Evolutionary conservation across 2,113 vertebrate species (phyloP).

Genomic region (Anoplopoma fimbria): DNA sequence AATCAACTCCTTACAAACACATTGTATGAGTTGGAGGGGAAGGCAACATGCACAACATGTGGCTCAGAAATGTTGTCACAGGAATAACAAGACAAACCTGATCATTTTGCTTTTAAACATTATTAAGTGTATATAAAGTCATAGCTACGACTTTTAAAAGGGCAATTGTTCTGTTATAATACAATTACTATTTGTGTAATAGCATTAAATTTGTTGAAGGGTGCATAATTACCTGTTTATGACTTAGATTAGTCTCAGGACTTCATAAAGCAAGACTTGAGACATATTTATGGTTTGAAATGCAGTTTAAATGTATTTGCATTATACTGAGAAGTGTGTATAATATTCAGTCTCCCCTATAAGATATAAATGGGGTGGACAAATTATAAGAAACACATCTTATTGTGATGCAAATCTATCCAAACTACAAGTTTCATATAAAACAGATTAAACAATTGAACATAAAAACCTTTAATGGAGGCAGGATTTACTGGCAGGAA

Average conservation of each 20-base stretch:
- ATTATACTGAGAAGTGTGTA: too few species aligned
- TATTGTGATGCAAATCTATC: not conserved
- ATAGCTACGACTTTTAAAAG: not conserved
- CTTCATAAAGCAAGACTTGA: not conserved
- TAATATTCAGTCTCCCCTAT: not conserved
- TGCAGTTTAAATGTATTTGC: not conserved
- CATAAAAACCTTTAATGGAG: not conserved
- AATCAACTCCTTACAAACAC: not conserved
- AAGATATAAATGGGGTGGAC: not conserved
- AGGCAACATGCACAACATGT: not conserved
- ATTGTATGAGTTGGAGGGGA: not conserved
- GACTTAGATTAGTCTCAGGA: not conserved
- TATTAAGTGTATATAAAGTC: not conserved
- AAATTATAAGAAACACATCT: not conserved
- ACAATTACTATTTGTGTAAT: not conserved
- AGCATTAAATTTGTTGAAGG: not conserved
- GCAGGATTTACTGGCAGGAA: not conserved
- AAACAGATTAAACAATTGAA: not conserved
- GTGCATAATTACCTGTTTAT: not conserved
- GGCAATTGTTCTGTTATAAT: not conserved
- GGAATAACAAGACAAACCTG: not conserved
- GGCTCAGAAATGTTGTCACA: not conserved
- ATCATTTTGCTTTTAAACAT: not conserved
- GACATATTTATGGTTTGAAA: not conserved
- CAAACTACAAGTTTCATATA: not conserved